Conservation (phyloP, 2,888 invertebrate species). For the Hirtodrosophila cameraria region DNA sequence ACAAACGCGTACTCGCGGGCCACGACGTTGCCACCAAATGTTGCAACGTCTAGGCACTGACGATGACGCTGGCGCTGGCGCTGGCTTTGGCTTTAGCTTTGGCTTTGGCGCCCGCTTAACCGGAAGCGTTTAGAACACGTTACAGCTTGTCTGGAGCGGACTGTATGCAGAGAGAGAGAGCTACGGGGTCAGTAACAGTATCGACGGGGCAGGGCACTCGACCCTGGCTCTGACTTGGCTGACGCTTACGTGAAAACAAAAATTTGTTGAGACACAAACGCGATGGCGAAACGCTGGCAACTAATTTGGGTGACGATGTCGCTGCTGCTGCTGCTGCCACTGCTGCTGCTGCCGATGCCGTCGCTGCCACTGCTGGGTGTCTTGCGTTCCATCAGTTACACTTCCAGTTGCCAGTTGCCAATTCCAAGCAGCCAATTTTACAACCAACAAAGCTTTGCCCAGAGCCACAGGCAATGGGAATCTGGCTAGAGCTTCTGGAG, state of each 20-base stretch:
- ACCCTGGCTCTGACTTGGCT: conserved; percentile 24
- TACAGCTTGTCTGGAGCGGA: conserved; percentile 7
- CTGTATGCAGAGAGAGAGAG: background rate
- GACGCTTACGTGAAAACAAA: conserved; percentile 28
- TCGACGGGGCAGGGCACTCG: conserved; percentile 20
- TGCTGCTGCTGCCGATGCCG: conserved; percentile 32
- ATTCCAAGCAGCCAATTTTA: conserved; percentile 28
- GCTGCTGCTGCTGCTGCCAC: conserved; percentile 31
- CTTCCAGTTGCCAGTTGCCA: conserved; percentile 37
- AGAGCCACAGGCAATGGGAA: background rate
- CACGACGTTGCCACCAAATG: background rate
- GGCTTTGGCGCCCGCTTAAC: background rate
- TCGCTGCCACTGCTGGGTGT: conserved; percentile 28
- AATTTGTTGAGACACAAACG: conserved; percentile 58
- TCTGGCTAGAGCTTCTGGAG: conserved; percentile 9
- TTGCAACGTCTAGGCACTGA: too few species aligned
- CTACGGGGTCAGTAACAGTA: conserved; percentile 11
- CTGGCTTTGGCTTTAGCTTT: too few species aligned
- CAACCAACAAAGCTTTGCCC: conserved; percentile 31
- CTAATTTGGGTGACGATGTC: conserved; percentile 72
- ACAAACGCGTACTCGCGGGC: background rate
- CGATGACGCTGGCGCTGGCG: background rate
- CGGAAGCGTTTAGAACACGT: conserved; percentile 9
- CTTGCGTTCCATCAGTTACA: conserved; percentile 39
- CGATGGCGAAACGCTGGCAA: conserved; percentile 77